Evolutionary conservation across 2,797 vertebrate species (phyloP), one percentile per base, ranked within the genome.

Genomic region (Macroramphosus scolopax): DNA sequence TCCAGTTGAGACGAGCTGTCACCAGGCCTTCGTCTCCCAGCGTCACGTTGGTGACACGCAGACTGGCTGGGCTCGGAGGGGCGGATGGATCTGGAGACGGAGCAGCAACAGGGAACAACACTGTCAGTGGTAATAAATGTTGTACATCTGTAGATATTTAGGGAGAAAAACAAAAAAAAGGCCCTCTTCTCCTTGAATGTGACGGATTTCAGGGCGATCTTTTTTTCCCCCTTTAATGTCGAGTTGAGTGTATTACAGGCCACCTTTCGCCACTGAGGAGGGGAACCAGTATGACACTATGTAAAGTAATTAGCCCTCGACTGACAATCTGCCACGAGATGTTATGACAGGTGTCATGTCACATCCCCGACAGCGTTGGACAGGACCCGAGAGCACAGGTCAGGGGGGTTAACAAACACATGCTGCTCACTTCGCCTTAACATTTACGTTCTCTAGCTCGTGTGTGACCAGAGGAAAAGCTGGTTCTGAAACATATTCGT

Each of bases 11-110:
- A 13, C 85, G 80, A 15, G 81, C 92, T 0, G 83, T 89, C 66
- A 94, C 80, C 20, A 73, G 87, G 1, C 91, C 92, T 8, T 94
- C 93, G 0, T 81, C 72, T 1, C 77, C 88, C 28, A 75, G 17
- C 11, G 85, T 93, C 63, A 93, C 63, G 68, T 93, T 94, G 3
- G 78, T 81, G 42, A 94, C 84, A 6, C 74, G 89, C 55, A 98
- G 84, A 36, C 88, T 89, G 45, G 85, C 68, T 0, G 95, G 94
- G 2, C 90, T 68, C 5, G 92, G 91, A 14, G 95, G 95, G 39
- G 92, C 89, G 1, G 95, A 89, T 0, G 96, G 96, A 73, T 97
- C 96, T 98, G 83, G 39, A 38, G 40, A 74, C 51, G 63, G 12
- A 60, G 47, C 33, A 43, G 17, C 40, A 29, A 46, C 28, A 12